A percentile compares a stretch with the other conserved stretches of the same genome.
Evolutionary conservation across 2,113 vertebrate genomes (phyloP).

Genomic region (Tetraodon nigroviridis): DNA sequence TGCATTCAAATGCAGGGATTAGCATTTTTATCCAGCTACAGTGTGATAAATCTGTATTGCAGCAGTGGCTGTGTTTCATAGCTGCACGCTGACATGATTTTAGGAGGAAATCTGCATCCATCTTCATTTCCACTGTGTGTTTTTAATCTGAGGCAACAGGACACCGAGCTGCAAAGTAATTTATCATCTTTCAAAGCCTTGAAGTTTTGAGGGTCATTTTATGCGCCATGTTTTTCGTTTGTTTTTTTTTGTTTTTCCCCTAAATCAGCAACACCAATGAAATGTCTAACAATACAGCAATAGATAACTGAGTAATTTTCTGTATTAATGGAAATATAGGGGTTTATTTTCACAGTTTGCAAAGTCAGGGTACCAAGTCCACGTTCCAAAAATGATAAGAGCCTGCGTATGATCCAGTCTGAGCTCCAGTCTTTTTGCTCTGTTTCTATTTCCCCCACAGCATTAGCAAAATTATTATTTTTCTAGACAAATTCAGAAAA

Average conservation of each 20-base stretch:
- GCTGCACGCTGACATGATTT: slow-evolving; percentile 20
- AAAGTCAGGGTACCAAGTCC: slow-evolving; percentile 3
- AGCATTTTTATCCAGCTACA: background rate
- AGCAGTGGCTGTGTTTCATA: slow-evolving; percentile 4
- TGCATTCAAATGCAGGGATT: background rate
- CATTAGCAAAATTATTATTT: slow-evolving; percentile 76
- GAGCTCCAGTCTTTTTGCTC: slow-evolving; percentile 14
- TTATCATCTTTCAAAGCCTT: slow-evolving; percentile 1
- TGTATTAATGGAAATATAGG: background rate
- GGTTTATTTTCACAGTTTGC: slow-evolving; percentile 6
- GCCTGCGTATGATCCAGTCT: slow-evolving; percentile 9
- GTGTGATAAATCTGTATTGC: background rate
- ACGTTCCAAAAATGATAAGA: background rate
- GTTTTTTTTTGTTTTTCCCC: background rate
- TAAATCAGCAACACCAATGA: slow-evolving; percentile 6
- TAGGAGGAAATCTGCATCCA: slow-evolving; percentile 1
- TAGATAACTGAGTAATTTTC: slow-evolving; percentile 7
- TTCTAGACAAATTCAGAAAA: slow-evolving; percentile 72
- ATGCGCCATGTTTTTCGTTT: slow-evolving; percentile 4
- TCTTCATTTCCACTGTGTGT: slow-evolving; percentile 10
- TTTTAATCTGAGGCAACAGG: slow-evolving; percentile 9
- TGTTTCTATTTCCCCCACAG: slow-evolving; percentile 32
- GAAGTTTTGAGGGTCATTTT: slow-evolving; percentile 2
- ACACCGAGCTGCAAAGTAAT: slow-evolving; percentile 10
- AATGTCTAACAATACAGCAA: slow-evolving; percentile 10